These are phyloP conservation scores for Brachyptera risi DNA, from an alignment of 2,888 invertebrate species.

Conservation along the genomic window DNA sequence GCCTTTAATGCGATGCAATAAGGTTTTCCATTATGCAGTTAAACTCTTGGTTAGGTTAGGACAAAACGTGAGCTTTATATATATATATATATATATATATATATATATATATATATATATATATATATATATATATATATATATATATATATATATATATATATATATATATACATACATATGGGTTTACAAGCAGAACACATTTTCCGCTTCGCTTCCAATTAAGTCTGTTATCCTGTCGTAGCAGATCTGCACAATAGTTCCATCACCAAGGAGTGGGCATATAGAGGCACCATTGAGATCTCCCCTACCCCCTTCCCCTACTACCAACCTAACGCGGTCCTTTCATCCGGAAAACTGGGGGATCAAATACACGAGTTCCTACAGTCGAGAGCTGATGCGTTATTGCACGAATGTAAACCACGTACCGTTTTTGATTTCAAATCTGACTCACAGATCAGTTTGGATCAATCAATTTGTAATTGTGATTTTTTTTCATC, in stretches of 20 bases:
- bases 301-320: too few species aligned
- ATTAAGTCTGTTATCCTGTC: conserved; percentile 45
- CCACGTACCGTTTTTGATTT: background rate
- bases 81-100: too few species aligned
- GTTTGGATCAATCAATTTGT: background rate
- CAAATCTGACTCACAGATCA: too few species aligned
- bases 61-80: conserved; percentile 25
- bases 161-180: conserved; percentile 26
- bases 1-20: conserved; percentile 2
- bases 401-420: background rate
- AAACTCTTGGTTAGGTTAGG: conserved; percentile 6
- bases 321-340: background rate
- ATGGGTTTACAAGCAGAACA: conserved; percentile 33
- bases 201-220: conserved; percentile 45
- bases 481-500: too few species aligned
- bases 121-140: too few species aligned
- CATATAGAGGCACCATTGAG: too few species aligned
- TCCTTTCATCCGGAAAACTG: conserved; percentile 16
- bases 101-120: too few species aligned
- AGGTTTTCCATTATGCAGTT: conserved; percentile 1
- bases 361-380: conserved; percentile 21
- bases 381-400: background rate
- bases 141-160: too few species aligned
- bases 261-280: conserved; percentile 24
- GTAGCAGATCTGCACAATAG: conserved; percentile 21